A percentile compares a stretch with the other conserved stretches of the same genome.
Evolutionary conservation across 1,140 invertebrate genomes (phyloP).

Genomic region (Goniozus legneri): DNA sequence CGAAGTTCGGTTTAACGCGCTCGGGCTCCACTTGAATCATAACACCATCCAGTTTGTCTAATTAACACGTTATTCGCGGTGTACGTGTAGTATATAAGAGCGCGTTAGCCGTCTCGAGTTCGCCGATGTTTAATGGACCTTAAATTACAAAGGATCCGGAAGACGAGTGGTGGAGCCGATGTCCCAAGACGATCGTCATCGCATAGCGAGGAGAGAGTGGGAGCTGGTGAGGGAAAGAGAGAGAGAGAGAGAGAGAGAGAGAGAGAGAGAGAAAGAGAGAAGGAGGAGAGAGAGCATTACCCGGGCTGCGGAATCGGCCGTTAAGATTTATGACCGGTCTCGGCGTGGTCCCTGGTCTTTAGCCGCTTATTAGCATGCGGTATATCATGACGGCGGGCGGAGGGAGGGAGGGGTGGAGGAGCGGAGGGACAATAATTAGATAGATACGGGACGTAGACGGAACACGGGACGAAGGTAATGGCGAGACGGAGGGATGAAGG

Average conservation of each 20-base stretch:
- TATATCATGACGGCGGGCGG: slow-evolving; percentile 51
- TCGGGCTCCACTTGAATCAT: too few relatives aligned
- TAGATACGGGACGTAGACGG: slow-evolving; percentile 51
- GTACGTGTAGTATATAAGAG: too few relatives aligned
- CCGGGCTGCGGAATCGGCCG: slow-evolving; percentile 40
- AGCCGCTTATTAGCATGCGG: slow-evolving; percentile 57
- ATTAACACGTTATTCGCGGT: too few relatives aligned
- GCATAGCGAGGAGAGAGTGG: background rate
- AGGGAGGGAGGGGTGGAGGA: too few relatives aligned
- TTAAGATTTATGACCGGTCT: slow-evolving; percentile 48
- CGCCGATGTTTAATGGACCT: too few relatives aligned
- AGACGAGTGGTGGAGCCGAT: too few relatives aligned
- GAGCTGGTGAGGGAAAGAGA: slow-evolving; percentile 1
- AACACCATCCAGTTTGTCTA: too few relatives aligned
- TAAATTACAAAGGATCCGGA: too few relatives aligned
- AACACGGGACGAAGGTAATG: slow-evolving; percentile 11
- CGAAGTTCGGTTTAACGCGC: too few relatives aligned
- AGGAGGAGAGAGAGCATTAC: slow-evolving; percentile 29
- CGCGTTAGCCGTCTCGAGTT: too few relatives aligned
- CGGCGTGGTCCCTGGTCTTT: slow-evolving; percentile 50
- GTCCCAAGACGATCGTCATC: slow-evolving; percentile 36
- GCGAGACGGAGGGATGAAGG: background rate
- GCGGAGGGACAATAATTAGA: slow-evolving; percentile 57
- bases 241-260: slow-evolving; percentile 10
- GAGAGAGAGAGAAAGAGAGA: slow-evolving; percentile 12